A percentile compares a stretch with the other conserved stretches of the same genome.
Conservation (phyloP, 2,888 invertebrate genomes). For the Nomada lathburiana region DNA sequence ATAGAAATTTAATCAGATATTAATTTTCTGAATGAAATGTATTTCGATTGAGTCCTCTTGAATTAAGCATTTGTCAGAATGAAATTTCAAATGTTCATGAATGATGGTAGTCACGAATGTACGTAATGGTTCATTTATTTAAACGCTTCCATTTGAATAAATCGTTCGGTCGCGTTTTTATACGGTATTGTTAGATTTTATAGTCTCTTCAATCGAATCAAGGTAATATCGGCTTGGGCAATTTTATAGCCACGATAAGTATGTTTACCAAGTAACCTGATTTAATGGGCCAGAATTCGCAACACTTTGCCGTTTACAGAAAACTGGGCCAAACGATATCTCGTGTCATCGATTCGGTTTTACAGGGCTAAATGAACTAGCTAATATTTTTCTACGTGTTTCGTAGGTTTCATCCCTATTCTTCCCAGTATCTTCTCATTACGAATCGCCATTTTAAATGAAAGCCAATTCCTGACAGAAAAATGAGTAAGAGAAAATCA, state of each 20-base stretch:
- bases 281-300: constrained; percentile 49
- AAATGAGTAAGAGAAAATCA: background rate
- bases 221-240: constrained; percentile 33
- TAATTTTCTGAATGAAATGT: background rate
- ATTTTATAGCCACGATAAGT: constrained; percentile 54
- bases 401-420: background rate
- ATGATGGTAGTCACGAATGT: constrained; percentile 12
- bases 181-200: background rate
- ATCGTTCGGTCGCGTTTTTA: constrained; percentile 43
- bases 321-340: constrained; percentile 66
- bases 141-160: constrained; percentile 21
- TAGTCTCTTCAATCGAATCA: constrained; percentile 31
- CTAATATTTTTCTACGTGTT: constrained; percentile 21
- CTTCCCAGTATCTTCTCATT: background rate
- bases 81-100: background rate
- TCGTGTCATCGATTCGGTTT: constrained; percentile 65
- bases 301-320: constrained; percentile 50
- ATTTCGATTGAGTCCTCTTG: background rate
- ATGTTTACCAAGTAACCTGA: constrained; percentile 55
- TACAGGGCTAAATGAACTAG: constrained; percentile 14
- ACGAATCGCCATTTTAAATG: too few relatives aligned
- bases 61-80: background rate
- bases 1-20: background rate
- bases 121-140: constrained; percentile 1
- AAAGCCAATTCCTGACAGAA: background rate